Conservation (phyloP, 2,113 vertebrate species). For the Sprattus sprattus region DNA sequence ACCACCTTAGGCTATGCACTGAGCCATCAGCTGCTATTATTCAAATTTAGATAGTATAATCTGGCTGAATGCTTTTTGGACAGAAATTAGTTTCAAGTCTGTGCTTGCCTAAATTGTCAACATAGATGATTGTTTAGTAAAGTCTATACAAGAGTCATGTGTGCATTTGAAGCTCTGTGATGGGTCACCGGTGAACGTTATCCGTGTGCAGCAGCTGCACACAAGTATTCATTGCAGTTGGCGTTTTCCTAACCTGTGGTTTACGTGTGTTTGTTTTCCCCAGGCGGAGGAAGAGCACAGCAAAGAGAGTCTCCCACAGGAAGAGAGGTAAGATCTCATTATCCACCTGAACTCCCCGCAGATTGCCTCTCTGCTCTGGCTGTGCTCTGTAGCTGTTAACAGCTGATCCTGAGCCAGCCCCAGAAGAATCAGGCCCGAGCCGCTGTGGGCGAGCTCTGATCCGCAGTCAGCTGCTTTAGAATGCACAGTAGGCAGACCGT, state of each 20-base stretch:
- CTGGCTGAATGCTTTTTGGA: too few species aligned
- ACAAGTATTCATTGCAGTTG: neutral
- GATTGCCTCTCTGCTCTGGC: neutral
- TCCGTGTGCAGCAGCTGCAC: neutral
- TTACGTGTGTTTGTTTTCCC: constrained; percentile 44
- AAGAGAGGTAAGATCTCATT: constrained; percentile 79
- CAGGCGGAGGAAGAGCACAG: constrained; percentile 86
- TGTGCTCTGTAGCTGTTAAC: neutral
- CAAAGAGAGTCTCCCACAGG: constrained; percentile 78
- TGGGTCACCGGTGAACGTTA: neutral
- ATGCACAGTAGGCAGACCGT: neutral
- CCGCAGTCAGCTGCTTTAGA: neutral
- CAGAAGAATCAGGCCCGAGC: neutral
- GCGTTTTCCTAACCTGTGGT: constrained; percentile 17
- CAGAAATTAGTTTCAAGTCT: too few species aligned
- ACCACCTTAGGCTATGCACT: neutral
- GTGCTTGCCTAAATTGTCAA: neutral
- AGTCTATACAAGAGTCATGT: neutral
- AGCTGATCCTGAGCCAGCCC: neutral
- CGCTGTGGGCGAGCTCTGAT: neutral
- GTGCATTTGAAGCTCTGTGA: neutral
- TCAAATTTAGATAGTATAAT: neutral
- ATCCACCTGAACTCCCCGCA: constrained; percentile 2
- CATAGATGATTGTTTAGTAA: neutral
- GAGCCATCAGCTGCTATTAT: neutral